Base-by-base conservation (phyloP, 2,888 invertebrate species). In the Dromius quadrimaculatus region DNA sequence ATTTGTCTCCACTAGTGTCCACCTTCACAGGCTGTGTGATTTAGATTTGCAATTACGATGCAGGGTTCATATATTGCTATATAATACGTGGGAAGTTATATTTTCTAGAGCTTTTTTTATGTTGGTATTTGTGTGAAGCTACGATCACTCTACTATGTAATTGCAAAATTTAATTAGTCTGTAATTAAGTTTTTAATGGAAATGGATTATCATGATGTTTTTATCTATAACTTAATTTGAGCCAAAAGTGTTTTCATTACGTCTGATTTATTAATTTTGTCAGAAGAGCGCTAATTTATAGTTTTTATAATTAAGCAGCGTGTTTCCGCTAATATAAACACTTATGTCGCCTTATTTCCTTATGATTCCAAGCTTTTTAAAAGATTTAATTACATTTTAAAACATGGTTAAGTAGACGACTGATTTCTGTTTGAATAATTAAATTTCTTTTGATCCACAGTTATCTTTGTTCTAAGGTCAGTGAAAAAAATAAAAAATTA, bases 41-140 rank as follows among this genome's bases (percentile, higher is more conserved):
- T 54, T 54, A 54, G 50, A 54, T 54, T 54, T 15, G 32, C 50
- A 54, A 54, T 54, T 54, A 54, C 50, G 50, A 54, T 54, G 28
- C 50, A 8, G 47, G 47, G 28, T 54, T 54, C 28, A 15, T 15
- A 54, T 54, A 54, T 54, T 17, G 28, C n/a, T 28, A n/a, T 38
- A 41, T 15, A 50, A 11, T 54, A 28, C 50, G 50, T 54, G 50
- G 50, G 50, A 41, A 54, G 17, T 23, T 17, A 54, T 54, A 15
- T 5, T 28, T 5, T 28, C 3, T 28, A 3, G 4, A 28, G 28
- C 8, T 5, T 28, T 8, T 3, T 5, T 3, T 28, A 28, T 28
- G 28, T 28, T 28, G 5, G 32, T 23, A 28, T 1, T 2, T 15
- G 5, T 54, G 13, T 23, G 13, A n/a, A n/a, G n/a, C n/a, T 45